Base-by-base conservation (phyloP, 2,888 invertebrate species). In the Drosophila acutilabella region DNA sequence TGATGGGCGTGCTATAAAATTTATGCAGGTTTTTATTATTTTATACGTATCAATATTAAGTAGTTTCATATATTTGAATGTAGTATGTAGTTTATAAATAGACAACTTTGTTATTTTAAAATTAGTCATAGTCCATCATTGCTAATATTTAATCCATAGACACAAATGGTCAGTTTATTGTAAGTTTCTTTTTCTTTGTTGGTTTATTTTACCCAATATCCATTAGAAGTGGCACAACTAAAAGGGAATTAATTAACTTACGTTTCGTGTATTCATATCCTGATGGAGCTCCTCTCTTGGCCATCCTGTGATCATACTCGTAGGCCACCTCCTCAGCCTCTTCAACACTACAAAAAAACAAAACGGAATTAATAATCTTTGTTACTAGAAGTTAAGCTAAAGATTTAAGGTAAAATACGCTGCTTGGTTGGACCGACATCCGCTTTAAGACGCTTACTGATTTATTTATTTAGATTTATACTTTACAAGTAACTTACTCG, bases 1-100 rank as follows among this genome's bases (percentile, higher is more conserved):
- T 80, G 87, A 79, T 66, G 88, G 90, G 45, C 88, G 85, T 78
- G 82, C 90, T 90, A 91, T 84, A 90, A 90, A 89, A 89, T 85
- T 86, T 70, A 81, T 76, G 66, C 65, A 69, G 5, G 30, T 78
- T 82, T 74, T 79, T 42, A 70, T 56, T 50, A 54, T 42, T 14
- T 48, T 72, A 77, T 75, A 47, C 20, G 40, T 54, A 61, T 52
- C 4, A 53, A 47, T 33, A 64, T 64, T 52, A 38, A 51, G 14
- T 67, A 57, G 51, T 51, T 30, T 50, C 48, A 60, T 40, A 52
- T 16, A 30, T 48, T 13, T 14, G 26, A 14, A 30, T 52, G 44
- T 45, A 13, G 65, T 30, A 30, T 30, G 30, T 30, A 2, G 30
- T 30, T 74, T 61, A 71, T 74, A 16, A 45, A 52, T 53, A 71